Percentiles rank a stretch among this genome's conserved stretches.
These are phyloP conservation scores for Eunapius fragilis DNA, from an alignment of 37 sponge, comb jelly and placozoan genomes.

Conservation along the genomic window DNA sequence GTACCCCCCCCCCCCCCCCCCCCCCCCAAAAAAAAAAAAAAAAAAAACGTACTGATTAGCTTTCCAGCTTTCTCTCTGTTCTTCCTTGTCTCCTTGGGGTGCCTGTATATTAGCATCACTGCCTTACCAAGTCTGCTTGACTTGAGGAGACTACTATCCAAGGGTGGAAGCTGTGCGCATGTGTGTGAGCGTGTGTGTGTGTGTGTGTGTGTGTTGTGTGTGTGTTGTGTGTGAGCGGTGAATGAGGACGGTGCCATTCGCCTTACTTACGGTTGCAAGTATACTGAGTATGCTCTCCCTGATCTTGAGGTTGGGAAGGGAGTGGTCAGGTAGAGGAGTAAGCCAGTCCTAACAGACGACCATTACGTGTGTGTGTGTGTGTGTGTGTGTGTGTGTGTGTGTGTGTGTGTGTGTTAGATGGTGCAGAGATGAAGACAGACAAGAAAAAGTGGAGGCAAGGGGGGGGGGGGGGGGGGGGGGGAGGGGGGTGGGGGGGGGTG, in stretches of 20 bases:
- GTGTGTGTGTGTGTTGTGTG: slow-evolving; percentile 1
- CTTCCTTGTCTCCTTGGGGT: slow-evolving; percentile 91
- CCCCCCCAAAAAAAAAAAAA: too few species aligned
- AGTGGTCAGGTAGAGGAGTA: slow-evolving; percentile 95
- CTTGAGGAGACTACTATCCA: slow-evolving; percentile 82
- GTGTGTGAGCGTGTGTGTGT: not conserved
- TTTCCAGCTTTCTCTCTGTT: slow-evolving; percentile 91
- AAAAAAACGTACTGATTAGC: slow-evolving; percentile 85
- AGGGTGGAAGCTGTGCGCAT: slow-evolving; percentile 52
- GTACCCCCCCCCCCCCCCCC: too few species aligned
- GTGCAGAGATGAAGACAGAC: not conserved
- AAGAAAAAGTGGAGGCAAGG: not conserved
- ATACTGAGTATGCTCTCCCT: slow-evolving; percentile 77
- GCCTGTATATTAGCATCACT: slow-evolving; percentile 94
- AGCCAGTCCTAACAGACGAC: slow-evolving; percentile 79
- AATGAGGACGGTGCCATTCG: not conserved
- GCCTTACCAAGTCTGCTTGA: slow-evolving; percentile 94
- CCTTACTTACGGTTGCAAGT: slow-evolving; percentile 52
- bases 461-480: too few species aligned
- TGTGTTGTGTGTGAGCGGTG: not conserved
- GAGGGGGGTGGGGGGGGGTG: too few species aligned
- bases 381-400: too few species aligned
- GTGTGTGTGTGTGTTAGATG: too few species aligned
- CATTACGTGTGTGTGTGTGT: slow-evolving; percentile 2
- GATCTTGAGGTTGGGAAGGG: slow-evolving; percentile 92